Percentiles rank a stretch among this genome's conserved stretches.
phyloP scores from a whole-genome alignment of 2,113 vertebrate genomes.

The Casuarius casuarius region DNA sequence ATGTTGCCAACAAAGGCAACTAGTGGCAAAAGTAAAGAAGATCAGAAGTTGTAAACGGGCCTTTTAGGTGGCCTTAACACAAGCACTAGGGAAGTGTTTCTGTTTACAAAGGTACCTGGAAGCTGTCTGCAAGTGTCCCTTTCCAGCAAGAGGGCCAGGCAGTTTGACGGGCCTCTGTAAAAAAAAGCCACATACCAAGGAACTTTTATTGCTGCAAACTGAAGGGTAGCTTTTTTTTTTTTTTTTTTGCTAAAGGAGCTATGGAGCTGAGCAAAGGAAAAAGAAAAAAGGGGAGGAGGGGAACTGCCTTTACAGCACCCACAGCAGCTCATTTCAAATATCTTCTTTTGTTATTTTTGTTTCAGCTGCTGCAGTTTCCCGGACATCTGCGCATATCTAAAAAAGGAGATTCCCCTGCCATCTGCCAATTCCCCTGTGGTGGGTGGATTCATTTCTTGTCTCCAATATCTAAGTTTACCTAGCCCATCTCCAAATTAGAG shows the following conservation, averaged over 20 bases:
- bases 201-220: background rate
- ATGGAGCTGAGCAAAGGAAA: background rate
- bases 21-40: background rate
- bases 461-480: background rate
- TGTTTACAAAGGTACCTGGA: background rate
- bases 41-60: background rate
- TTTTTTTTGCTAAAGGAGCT: background rate
- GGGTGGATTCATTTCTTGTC: background rate
- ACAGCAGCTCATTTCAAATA: background rate
- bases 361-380: background rate
- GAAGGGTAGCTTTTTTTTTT: background rate
- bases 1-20: background rate
- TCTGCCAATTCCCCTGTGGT: background rate
- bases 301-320: background rate
- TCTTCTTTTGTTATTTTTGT: background rate
- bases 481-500: background rate
- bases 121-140: background rate
- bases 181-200: background rate
- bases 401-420: background rate
- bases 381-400: background rate
- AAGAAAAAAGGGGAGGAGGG: background rate
- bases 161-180: background rate
- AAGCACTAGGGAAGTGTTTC: background rate
- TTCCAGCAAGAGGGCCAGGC: background rate
- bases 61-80: background rate